These are phyloP conservation scores for Ambastaia sidthimunki DNA, from an alignment of 2,797 vertebrate species.

Conservation along the genomic window DNA sequence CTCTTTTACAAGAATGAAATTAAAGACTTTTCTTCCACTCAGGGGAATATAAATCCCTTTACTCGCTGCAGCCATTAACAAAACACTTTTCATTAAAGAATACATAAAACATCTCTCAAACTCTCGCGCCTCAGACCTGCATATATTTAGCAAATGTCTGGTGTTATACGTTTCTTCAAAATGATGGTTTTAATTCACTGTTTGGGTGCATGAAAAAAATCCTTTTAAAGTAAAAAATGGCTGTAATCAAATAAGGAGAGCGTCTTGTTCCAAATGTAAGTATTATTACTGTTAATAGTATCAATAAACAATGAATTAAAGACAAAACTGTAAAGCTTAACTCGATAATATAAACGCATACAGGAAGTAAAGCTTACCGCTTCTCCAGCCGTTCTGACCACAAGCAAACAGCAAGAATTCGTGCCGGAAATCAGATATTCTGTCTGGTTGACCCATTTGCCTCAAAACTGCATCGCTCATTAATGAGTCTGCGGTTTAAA, in stretches of 20 bases:
- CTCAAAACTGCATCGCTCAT: slow-evolving; percentile 13
- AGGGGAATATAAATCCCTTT: slow-evolving; percentile 46
- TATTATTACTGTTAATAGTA: no score
- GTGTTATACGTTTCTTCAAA: slow-evolving; percentile 10
- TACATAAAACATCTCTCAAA: slow-evolving; percentile 30
- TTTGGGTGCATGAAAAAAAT: neutral
- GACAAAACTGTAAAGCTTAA: neutral
- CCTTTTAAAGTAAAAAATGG: neutral
- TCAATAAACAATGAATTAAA: neutral
- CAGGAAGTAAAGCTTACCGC: no score
- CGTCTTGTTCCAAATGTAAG: no score
- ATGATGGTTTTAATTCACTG: neutral
- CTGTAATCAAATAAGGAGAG: no score
- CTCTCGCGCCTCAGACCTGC: neutral
- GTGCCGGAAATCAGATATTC: slow-evolving; percentile 50
- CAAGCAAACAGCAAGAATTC: neutral
- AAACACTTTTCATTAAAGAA: slow-evolving; percentile 50
- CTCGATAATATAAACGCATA: no score
- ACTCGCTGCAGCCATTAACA: slow-evolving; percentile 41
- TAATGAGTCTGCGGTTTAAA: slow-evolving; percentile 45
- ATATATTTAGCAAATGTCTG: slow-evolving; percentile 12
- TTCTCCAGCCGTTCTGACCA: neutral
- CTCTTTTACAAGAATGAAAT: slow-evolving; percentile 57
- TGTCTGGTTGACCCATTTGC: slow-evolving; percentile 45
- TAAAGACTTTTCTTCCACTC: slow-evolving; percentile 54